Evolutionary conservation across 2,888 invertebrate genomes (phyloP).

Genomic region (Noctua janthina): DNA sequence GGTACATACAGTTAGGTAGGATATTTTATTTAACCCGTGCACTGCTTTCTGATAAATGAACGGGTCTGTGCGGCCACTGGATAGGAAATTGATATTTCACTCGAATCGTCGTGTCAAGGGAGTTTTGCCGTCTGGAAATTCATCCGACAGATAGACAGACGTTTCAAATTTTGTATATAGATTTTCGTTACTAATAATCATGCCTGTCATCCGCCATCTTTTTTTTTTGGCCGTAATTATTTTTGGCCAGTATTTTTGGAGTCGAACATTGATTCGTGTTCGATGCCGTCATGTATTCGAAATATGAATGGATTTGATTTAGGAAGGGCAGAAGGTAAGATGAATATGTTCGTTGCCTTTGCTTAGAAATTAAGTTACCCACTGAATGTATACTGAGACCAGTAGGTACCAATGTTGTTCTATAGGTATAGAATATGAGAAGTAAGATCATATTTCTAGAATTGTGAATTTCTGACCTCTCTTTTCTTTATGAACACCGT

Average conservation of each 20-base stretch:
- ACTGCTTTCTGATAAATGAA: slow-evolving; percentile 80
- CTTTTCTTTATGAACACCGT: neutral
- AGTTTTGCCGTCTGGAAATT: slow-evolving; percentile 65
- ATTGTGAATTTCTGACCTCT: neutral
- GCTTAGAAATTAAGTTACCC: slow-evolving; percentile 12
- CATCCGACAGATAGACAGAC: slow-evolving; percentile 65
- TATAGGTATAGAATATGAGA: neutral
- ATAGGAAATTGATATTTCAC: slow-evolving; percentile 87
- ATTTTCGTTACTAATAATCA: slow-evolving; percentile 52
- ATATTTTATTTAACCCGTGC: slow-evolving; percentile 75
- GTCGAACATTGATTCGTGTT: neutral
- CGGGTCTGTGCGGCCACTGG: slow-evolving; percentile 75
- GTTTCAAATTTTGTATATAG: slow-evolving; percentile 62
- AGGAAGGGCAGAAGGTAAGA: slow-evolving; percentile 21
- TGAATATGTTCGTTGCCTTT: slow-evolving; percentile 22
- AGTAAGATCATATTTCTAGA: neutral
- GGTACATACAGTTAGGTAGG: slow-evolving; percentile 34
- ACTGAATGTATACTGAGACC: slow-evolving; percentile 5
- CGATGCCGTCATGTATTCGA: slow-evolving; percentile 5
- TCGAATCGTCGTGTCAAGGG: slow-evolving; percentile 72
- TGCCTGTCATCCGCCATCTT: slow-evolving; percentile 5
- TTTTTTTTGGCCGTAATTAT: neutral
- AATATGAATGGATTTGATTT: slow-evolving; percentile 22
- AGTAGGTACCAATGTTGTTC: neutral
- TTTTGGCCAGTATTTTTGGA: neutral